Evolutionary conservation across 2,113 vertebrate genomes (phyloP).

Genomic region (Podarcis raffonei): DNA sequence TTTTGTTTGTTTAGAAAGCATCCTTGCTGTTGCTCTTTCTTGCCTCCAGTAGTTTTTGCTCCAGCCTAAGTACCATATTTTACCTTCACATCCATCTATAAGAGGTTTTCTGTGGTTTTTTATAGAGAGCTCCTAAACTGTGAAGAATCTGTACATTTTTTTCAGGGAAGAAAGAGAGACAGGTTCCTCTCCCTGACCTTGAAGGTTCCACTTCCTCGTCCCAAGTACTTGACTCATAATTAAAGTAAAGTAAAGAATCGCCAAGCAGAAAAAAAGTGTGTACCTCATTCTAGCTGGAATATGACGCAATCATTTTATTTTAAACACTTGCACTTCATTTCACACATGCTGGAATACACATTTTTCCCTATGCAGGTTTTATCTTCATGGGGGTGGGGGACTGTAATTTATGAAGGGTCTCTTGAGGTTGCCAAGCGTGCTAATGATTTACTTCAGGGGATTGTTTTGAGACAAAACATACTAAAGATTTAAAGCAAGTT

Average conservation of each 20-base stretch:
- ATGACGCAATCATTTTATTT: background rate
- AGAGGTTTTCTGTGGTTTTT: background rate
- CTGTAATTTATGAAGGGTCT: background rate
- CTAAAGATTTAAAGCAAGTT: background rate
- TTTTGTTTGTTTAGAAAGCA: background rate
- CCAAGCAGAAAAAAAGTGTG: background rate
- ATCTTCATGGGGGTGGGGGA: background rate
- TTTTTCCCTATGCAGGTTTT: background rate
- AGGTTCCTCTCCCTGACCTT: background rate
- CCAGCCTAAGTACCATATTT: background rate
- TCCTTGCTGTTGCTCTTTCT: background rate
- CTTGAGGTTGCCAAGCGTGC: background rate
- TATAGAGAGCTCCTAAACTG: background rate
- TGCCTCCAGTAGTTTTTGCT: background rate
- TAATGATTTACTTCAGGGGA: conserved; percentile 3
- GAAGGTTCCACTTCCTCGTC: background rate
- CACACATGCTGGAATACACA: background rate
- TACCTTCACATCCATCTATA: background rate
- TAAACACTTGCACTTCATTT: background rate
- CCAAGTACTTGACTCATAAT: background rate
- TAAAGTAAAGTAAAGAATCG: background rate
- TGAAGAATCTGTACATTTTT: background rate
- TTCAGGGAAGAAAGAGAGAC: background rate
- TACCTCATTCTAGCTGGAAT: background rate
- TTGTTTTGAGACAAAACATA: background rate